phyloP scores from a whole-genome alignment of 2,797 vertebrate genomes.

The Morus bassanus region DNA sequence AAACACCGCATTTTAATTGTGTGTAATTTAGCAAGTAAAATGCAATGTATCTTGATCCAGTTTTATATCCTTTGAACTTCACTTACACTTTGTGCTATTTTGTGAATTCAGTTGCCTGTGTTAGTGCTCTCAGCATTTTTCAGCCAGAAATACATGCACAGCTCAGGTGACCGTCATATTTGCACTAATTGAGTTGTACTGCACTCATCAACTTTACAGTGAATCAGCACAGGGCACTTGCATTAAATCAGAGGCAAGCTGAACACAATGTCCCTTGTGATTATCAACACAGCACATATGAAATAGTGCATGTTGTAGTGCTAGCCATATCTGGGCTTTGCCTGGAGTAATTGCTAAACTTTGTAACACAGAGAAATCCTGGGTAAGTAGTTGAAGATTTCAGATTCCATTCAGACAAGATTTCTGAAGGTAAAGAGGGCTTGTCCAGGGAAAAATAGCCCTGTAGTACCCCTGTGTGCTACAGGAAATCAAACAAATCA shows the following conservation, averaged over 20 bases:
- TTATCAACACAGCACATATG: not conserved
- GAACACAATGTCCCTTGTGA: not conserved
- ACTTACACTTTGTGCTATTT: not conserved
- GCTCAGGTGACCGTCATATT: not conserved
- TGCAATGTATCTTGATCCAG: not conserved
- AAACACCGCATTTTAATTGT: not conserved
- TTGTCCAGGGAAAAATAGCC: not conserved
- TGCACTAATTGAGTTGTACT: not conserved
- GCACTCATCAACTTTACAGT: not conserved
- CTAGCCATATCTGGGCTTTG: not conserved
- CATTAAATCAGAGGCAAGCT: not conserved
- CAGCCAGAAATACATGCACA: not conserved
- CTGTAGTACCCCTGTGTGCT: not conserved
- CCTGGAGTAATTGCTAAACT: not conserved
- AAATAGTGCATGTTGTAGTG: not conserved
- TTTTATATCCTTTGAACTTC: not conserved
- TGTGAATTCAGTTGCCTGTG: not conserved
- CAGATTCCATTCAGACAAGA: not conserved
- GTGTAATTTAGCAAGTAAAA: not conserved
- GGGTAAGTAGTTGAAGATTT: not conserved
- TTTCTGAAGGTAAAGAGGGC: not conserved
- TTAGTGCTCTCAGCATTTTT: accelerated
- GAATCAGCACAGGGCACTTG: not conserved
- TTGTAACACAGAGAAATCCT: not conserved
- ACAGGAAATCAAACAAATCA: not conserved